A percentile compares a stretch with the other conserved stretches of the same genome.
Conservation (phyloP, 2,113 vertebrate genomes). For the Leiothrix lutea region DNA sequence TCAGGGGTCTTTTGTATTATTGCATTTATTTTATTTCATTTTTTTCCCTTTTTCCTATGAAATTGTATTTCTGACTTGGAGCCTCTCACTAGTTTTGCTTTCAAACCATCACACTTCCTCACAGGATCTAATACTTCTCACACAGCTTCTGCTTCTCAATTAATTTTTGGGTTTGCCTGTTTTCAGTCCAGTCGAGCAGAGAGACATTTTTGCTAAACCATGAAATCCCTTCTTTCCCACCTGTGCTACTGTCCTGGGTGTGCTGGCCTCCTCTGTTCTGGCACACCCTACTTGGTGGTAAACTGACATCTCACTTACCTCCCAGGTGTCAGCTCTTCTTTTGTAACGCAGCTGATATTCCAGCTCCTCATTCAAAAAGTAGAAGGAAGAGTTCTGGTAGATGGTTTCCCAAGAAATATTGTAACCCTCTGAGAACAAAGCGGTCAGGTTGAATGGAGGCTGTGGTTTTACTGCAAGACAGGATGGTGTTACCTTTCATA, state of each 20-base stretch:
- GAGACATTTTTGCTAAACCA: not conserved
- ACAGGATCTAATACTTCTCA: not conserved
- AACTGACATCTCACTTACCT: constrained; percentile 62
- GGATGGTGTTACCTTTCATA: not conserved
- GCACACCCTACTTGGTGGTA: not conserved
- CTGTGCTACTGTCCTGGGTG: not conserved
- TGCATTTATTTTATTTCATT: too few relatives aligned
- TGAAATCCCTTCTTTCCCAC: not conserved
- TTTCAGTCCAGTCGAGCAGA: not conserved
- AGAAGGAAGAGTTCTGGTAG: not conserved
- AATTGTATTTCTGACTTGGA: too few relatives aligned
- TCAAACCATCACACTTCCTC: too few relatives aligned
- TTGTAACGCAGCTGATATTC: constrained; percentile 79
- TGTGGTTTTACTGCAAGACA: constrained; percentile 80
- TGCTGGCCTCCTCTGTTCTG: not conserved
- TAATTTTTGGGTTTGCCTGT: not conserved
- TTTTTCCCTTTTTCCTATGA: too few relatives aligned
- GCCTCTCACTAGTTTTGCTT: too few relatives aligned
- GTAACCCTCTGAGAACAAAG: constrained; percentile 54
- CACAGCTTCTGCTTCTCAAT: not conserved
- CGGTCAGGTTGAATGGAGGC: constrained; percentile 75
- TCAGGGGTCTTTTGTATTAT: too few relatives aligned
- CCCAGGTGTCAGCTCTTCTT: constrained; percentile 16
- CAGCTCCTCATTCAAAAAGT: constrained; percentile 47
- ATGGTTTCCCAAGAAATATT: constrained; percentile 83